Conservation (phyloP, 2,113 vertebrate genomes). For the Nipponia nippon region DNA sequence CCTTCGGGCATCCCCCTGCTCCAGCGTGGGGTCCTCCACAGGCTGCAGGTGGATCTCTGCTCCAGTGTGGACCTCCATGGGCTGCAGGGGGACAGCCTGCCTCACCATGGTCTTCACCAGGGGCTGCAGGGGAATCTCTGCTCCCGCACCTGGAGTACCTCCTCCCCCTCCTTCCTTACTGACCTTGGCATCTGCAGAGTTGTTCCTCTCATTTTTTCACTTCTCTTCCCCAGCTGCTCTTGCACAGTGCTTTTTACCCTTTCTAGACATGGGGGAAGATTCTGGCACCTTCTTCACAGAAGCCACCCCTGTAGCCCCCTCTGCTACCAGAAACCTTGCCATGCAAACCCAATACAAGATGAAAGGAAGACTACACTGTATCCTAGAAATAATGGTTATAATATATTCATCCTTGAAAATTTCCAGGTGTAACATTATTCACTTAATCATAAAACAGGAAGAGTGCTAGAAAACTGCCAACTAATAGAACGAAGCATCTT, state of each 20-base stretch:
- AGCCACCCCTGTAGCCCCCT: not conserved
- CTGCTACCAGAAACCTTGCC: not conserved
- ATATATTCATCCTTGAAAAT: not conserved
- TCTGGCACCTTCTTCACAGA: not conserved
- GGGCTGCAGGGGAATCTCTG: not conserved
- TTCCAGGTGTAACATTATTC: not conserved
- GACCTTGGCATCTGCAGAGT: not conserved
- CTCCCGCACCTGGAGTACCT: not conserved
- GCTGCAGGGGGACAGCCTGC: too few species aligned
- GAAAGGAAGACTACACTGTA: not conserved
- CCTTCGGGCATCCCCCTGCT: not conserved
- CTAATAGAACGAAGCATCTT: not conserved
- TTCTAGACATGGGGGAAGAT: not conserved
- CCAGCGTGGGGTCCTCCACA: rapidly evolving
- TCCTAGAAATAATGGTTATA: not conserved
- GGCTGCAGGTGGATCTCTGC: not conserved
- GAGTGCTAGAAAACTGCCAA: not conserved
- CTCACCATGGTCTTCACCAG: too few species aligned
- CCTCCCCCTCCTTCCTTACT: not conserved
- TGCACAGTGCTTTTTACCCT: too few species aligned
- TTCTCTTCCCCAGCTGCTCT: not conserved
- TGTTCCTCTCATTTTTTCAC: not conserved
- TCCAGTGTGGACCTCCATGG: too few species aligned
- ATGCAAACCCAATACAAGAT: not conserved
- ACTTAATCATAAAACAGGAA: not conserved